phyloP scores from a whole-genome alignment of 2,113 vertebrate species.

The Bos javanicus region DNA sequence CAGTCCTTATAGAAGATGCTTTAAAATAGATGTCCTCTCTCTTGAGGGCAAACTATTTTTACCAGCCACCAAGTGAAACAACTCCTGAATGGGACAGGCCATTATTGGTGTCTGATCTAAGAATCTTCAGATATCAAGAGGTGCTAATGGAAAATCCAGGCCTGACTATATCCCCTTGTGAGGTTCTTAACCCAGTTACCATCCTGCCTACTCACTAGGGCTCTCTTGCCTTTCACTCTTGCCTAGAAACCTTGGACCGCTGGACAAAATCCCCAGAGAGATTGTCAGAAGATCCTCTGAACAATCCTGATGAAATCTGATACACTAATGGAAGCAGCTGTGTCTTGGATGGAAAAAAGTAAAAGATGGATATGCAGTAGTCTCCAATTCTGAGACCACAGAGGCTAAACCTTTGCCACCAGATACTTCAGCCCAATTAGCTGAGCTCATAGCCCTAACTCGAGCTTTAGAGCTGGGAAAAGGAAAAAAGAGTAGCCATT shows the following conservation, averaged over 20 bases:
- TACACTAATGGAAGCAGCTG: background rate
- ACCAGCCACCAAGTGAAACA: background rate
- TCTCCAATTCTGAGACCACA: background rate
- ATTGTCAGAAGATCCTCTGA: background rate
- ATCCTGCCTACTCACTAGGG: background rate
- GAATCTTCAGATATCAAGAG: background rate
- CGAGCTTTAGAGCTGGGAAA: background rate
- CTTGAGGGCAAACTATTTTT: background rate
- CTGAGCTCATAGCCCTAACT: background rate
- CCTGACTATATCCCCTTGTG: background rate
- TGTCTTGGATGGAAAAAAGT: background rate
- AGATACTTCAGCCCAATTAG: background rate
- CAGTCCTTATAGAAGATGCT: background rate
- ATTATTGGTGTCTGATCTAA: background rate
- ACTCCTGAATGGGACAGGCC: background rate
- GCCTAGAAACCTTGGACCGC: background rate
- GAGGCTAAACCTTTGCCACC: background rate
- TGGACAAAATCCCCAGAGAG: background rate
- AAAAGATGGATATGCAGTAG: background rate
- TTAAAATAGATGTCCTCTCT: background rate
- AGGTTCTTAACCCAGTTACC: background rate
- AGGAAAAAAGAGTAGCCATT: background rate
- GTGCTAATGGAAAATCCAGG: background rate
- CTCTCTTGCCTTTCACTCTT: background rate
- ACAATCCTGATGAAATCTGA: background rate